Evolutionary conservation across 2,888 invertebrate species (phyloP).

Genomic region (Nymphalis urticae): DNA sequence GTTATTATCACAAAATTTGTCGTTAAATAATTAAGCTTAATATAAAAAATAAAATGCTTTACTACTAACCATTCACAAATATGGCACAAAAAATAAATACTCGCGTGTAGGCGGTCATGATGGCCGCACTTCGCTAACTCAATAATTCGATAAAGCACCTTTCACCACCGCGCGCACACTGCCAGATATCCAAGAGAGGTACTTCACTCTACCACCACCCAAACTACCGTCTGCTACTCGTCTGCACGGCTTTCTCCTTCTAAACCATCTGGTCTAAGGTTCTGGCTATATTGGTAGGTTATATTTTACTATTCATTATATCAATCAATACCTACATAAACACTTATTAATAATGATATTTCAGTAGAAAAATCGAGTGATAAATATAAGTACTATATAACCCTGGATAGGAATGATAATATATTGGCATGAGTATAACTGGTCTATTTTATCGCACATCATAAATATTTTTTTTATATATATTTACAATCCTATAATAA

Average conservation of each 20-base stretch:
- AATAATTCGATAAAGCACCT: slow-evolving; percentile 68
- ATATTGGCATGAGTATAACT: too few species aligned
- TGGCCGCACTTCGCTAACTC: slow-evolving; percentile 55
- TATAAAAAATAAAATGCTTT: slow-evolving; percentile 36
- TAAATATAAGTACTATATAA: too few species aligned
- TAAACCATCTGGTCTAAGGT: slow-evolving; percentile 45
- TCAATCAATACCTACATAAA: too few species aligned
- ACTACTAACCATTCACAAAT: slow-evolving; percentile 72
- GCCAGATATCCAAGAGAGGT: slow-evolving; percentile 44
- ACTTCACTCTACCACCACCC: slow-evolving; percentile 45
- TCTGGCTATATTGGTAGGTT: neutral
- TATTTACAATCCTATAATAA: too few species aligned
- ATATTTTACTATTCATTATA: neutral
- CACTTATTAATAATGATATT: too few species aligned
- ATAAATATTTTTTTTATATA: too few species aligned
- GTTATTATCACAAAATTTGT: neutral
- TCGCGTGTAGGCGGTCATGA: slow-evolving; percentile 66
- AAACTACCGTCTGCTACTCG: slow-evolving; percentile 60
- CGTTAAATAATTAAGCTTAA: slow-evolving; percentile 21
- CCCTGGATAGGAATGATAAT: too few species aligned
- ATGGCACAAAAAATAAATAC: slow-evolving; percentile 70
- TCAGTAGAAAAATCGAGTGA: too few species aligned
- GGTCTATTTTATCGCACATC: too few species aligned
- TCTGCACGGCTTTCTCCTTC: slow-evolving; percentile 68
- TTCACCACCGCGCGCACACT: slow-evolving; percentile 78